phyloP scores from a whole-genome alignment of 1,140 invertebrate species.

The Charaxes varanes region DNA sequence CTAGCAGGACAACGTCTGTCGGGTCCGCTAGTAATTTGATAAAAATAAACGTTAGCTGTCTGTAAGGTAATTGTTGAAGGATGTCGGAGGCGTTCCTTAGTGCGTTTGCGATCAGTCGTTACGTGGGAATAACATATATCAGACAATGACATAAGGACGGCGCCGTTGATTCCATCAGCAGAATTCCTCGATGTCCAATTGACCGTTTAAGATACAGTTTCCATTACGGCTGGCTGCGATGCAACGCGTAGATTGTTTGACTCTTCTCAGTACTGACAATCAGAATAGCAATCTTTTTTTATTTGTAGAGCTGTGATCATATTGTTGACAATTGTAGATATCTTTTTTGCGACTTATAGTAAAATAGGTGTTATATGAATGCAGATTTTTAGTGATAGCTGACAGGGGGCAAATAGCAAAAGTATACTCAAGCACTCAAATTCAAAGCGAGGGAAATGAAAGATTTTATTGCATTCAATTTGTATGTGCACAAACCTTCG shows the following conservation, averaged over 20 bases:
- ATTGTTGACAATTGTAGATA: background rate
- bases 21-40: conserved; percentile 7
- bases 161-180: conserved; percentile 25
- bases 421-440: too few species aligned
- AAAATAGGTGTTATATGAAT: too few species aligned
- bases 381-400: too few species aligned
- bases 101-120: conserved; percentile 16
- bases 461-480: too few species aligned
- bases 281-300: background rate
- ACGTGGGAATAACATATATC: conserved; percentile 28
- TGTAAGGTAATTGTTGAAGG: conserved; percentile 14
- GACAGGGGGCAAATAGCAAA: too few species aligned
- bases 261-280: conserved; percentile 1
- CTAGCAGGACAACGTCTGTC: too few species aligned
- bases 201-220: conserved; percentile 14
- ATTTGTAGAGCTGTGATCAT: background rate
- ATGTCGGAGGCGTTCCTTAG: conserved; percentile 16
- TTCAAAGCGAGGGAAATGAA: too few species aligned
- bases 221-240: conserved; percentile 8
- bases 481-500: too few species aligned
- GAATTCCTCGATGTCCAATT: conserved; percentile 30
- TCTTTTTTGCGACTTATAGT: too few species aligned
- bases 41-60: conserved; percentile 13
- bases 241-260: conserved; percentile 3
- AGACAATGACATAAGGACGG: conserved; percentile 26